Base-by-base conservation (phyloP, 2,888 invertebrate species). In the Drosophila mercatorum region DNA sequence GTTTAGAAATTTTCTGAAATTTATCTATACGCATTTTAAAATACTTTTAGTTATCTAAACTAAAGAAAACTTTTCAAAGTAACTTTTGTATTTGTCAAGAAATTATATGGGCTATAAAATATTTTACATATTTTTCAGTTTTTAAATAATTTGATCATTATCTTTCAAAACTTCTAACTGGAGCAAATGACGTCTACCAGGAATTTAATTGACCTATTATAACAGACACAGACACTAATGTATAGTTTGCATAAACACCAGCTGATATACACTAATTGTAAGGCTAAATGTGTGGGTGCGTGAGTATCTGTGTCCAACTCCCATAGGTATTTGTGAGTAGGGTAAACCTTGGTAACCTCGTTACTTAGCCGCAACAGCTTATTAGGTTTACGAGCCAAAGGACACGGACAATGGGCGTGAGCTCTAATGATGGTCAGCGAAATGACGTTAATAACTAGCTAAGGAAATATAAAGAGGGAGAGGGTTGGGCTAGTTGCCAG, bases 301-400 rank as follows among this genome's bases (percentile, higher is more conserved):
- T 34, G 31, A 44, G 41, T 47, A 22, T 22, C 22, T 22, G 44
- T 17, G 36, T 36, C 14, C 10, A 5, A 46, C 26, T 80, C 80
- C 77, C 81, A 31, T 7, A 26, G 77, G 74, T 57, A 70, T 70
- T 81, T 53, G 57, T 66, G 63, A 68, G 63, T 59, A 68, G 72
- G 77, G 80, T 76, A 62, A 78, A 62, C 62, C 69, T 80, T 80
- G 86, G 83, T 83, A 88, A 88, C 89, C 83, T 77, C 70, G 81
- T 83, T 83, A 83, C 57, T 80, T 77, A 68, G 49, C 66, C 61
- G 53, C 71, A 68, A 75, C 58, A 71, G 57, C 83, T 76, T 76
- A 68, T 81, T 79, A 85, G 68, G 46, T 64, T 88, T 68, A 81
- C 64, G 40, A 31, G 43, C 36, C 51, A 61, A 63, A 40, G 58